Percentiles rank a stretch among this genome's conserved stretches.
phyloP scores from a whole-genome alignment of 2,113 vertebrate genomes.

The Phyllostomus discolor region DNA sequence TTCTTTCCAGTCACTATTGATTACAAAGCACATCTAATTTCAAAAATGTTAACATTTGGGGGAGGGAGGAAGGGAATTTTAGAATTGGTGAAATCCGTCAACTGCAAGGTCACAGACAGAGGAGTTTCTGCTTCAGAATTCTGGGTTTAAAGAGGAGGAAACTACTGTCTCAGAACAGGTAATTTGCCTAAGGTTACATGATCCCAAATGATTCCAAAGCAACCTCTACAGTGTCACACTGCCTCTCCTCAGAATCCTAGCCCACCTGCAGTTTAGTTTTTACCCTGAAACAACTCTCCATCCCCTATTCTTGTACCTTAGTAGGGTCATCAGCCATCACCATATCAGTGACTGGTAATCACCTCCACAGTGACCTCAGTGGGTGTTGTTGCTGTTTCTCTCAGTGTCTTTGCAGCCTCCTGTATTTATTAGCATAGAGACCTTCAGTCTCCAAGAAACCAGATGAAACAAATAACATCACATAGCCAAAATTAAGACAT shows the following conservation, averaged over 20 bases:
- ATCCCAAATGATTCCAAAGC: background rate
- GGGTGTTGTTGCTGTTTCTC: background rate
- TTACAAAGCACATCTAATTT: background rate
- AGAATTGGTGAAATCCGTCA: background rate
- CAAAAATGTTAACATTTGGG: background rate
- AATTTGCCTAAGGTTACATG: background rate
- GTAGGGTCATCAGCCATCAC: background rate
- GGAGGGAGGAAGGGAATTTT: background rate
- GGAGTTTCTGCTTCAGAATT: background rate
- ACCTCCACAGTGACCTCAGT: background rate
- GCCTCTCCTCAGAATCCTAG: background rate
- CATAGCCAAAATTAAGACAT: conserved; percentile 58
- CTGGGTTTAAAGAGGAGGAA: background rate
- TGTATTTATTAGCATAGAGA: conserved; percentile 49
- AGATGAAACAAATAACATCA: conserved; percentile 71
- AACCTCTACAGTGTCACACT: background rate
- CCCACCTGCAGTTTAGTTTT: background rate
- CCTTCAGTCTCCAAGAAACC: conserved; percentile 67
- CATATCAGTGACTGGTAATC: background rate
- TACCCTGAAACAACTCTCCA: background rate
- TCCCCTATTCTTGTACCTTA: background rate
- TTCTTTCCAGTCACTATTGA: background rate
- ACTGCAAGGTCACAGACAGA: background rate
- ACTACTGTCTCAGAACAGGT: background rate
- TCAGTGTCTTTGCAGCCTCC: background rate